Conservation (phyloP, 2,888 invertebrate genomes). For the Quadroppia sp. region DNA sequence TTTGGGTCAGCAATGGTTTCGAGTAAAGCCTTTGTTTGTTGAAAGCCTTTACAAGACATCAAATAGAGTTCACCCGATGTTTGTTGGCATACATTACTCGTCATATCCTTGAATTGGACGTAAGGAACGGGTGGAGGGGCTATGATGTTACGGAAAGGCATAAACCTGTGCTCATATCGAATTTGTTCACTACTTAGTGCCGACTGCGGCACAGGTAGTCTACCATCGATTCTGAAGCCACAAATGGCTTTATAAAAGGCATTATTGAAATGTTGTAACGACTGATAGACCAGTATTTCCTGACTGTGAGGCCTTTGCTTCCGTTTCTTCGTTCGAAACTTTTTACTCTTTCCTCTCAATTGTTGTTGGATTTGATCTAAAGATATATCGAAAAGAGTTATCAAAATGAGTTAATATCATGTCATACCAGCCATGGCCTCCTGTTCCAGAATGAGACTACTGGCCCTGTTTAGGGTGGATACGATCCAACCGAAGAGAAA, state of each 20-base stretch:
- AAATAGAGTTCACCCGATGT: conserved; percentile 61
- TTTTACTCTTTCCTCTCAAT: conserved; percentile 52
- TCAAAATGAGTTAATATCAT: neutral
- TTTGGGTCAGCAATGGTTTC: conserved; percentile 77
- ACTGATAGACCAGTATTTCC: conserved; percentile 84
- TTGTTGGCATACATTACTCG: neutral
- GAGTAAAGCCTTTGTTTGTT: conserved; percentile 77
- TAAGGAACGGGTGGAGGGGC: conserved; percentile 90
- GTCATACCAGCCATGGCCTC: conserved; percentile 60
- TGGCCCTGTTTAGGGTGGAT: conserved; percentile 78
- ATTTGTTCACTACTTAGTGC: conserved; percentile 91
- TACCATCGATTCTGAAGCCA: conserved; percentile 64
- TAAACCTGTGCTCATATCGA: conserved; percentile 88
- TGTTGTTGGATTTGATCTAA: conserved; percentile 40
- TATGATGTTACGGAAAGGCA: conserved; percentile 76
- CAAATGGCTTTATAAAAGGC: conserved; percentile 76
- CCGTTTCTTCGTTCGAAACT: conserved; percentile 62
- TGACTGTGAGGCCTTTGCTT: conserved; percentile 67
- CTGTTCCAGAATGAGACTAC: conserved; percentile 62
- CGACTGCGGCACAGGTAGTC: conserved; percentile 72
- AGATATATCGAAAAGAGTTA: neutral
- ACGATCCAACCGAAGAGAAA: conserved; percentile 90
- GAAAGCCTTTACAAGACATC: conserved; percentile 84
- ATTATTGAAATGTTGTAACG: conserved; percentile 87
- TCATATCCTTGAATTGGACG: conserved; percentile 79